phyloP scores from a whole-genome alignment of 53 echinoderm and acorn worm species.

The Antedon mediterranea region DNA sequence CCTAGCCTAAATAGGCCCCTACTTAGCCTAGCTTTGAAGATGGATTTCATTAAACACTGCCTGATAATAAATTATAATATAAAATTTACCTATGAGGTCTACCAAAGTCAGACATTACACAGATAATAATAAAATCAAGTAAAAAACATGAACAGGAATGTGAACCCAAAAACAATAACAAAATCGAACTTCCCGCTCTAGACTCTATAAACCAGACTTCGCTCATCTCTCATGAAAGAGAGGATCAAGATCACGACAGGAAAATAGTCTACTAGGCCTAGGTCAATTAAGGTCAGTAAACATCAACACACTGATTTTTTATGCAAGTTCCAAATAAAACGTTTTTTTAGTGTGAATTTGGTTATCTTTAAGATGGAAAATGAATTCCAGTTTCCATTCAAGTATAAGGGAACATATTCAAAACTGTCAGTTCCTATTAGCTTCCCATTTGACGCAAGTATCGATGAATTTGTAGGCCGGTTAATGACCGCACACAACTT shows the following conservation, averaged over 20 bases:
- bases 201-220: neutral
- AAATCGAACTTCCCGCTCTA: neutral
- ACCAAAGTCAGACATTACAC: neutral
- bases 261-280: no score
- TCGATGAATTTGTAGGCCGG: slow-evolving; percentile 64
- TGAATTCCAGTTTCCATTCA: slow-evolving; percentile 65
- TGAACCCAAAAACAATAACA: neutral
- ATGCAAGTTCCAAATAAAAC: no score
- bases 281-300: no score
- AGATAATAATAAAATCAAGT: neutral
- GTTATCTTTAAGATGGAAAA: slow-evolving; percentile 9
- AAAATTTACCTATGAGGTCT: neutral
- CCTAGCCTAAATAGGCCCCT: no score
- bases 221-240: no score
- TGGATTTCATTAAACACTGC: no score
- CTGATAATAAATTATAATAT: no score
- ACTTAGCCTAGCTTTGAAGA: no score
- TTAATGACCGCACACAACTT: slow-evolving; percentile 64
- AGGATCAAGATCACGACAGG: no score
- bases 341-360: neutral
- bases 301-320: no score
- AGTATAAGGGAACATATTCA: slow-evolving; percentile 54
- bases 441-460: slow-evolving; percentile 42
- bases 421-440: slow-evolving; percentile 59
- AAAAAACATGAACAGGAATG: no score